Conservation (phyloP, 92 coral and sea anemone species). For the Pocillopora grandis region DNA sequence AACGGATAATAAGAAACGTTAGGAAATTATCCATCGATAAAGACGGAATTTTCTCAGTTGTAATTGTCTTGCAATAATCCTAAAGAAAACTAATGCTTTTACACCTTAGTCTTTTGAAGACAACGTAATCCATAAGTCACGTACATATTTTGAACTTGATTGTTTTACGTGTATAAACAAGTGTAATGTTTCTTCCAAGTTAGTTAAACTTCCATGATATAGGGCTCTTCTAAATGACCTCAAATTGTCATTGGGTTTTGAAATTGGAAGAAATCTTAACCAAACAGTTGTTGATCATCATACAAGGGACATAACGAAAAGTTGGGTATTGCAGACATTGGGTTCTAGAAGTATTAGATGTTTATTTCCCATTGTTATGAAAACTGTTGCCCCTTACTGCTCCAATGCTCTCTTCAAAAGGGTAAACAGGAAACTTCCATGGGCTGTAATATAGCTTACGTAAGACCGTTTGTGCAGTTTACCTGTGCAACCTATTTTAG, state of each 20-base stretch:
- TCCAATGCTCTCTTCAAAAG: constrained; percentile 8
- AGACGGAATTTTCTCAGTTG: not conserved
- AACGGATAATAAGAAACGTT: not conserved
- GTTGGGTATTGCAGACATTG: not conserved
- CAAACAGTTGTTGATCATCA: not conserved
- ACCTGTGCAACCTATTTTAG: not conserved
- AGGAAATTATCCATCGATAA: not conserved
- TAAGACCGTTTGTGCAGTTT: not conserved
- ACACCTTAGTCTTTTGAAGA: not conserved
- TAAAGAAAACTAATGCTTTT: not conserved
- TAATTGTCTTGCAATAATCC: not conserved
- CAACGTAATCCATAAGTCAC: not conserved
- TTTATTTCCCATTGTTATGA: not conserved
- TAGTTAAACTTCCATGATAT: constrained; percentile 4
- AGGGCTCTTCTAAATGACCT: not conserved
- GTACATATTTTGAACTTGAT: not conserved
- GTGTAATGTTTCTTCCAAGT: not conserved
- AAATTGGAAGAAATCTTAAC: not conserved
- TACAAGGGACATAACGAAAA: not conserved
- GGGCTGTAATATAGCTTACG: not conserved
- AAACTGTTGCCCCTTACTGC: not conserved
- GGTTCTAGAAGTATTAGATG: not conserved
- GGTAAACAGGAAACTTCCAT: constrained; percentile 1
- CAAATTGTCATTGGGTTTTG: not conserved
- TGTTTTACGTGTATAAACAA: constrained; percentile 11